Percentiles rank a stretch among this genome's conserved stretches.
phyloP scores from a whole-genome alignment of 1,140 invertebrate species.

The Scaptomyza pallida region DNA sequence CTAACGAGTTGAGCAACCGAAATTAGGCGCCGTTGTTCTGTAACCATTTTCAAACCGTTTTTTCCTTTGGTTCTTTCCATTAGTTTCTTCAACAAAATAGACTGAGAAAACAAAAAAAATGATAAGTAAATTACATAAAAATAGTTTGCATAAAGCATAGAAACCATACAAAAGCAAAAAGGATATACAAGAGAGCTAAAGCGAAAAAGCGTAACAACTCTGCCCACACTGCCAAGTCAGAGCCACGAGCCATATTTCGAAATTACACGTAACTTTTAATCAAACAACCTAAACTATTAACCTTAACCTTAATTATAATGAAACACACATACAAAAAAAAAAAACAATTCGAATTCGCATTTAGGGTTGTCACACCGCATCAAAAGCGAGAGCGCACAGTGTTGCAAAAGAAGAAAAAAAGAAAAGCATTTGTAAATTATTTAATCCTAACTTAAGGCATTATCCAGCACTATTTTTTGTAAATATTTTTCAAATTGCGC shows the following conservation, averaged over 20 bases:
- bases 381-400: conserved; percentile 55
- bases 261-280: conserved; percentile 81
- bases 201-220: conserved; percentile 42
- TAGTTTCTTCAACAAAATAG: conserved; percentile 72
- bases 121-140: conserved; percentile 29
- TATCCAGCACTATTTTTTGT: conserved; percentile 73
- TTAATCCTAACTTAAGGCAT: conserved; percentile 70
- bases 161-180: conserved; percentile 26
- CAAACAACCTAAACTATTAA: conserved; percentile 79
- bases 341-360: conserved; percentile 58
- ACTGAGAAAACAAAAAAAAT: conserved; percentile 62
- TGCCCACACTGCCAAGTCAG: conserved; percentile 80
- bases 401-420: conserved; percentile 48
- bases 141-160: conserved; percentile 40
- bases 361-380: conserved; percentile 65
- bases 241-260: conserved; percentile 82
- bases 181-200: conserved; percentile 26
- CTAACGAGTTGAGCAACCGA: conserved; percentile 1
- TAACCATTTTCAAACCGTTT: conserved; percentile 10
- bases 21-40: conserved; percentile 32
- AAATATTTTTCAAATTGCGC: conserved; percentile 72
- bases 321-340: conserved; percentile 35
- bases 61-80: conserved; percentile 38
- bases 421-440: conserved; percentile 77
- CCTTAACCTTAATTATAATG: conserved; percentile 70